A percentile compares a stretch with the other conserved stretches of the same genome.
phyloP scores from a whole-genome alignment of 1,140 invertebrate species.

The Caenorhabditis briggsae region DNA sequence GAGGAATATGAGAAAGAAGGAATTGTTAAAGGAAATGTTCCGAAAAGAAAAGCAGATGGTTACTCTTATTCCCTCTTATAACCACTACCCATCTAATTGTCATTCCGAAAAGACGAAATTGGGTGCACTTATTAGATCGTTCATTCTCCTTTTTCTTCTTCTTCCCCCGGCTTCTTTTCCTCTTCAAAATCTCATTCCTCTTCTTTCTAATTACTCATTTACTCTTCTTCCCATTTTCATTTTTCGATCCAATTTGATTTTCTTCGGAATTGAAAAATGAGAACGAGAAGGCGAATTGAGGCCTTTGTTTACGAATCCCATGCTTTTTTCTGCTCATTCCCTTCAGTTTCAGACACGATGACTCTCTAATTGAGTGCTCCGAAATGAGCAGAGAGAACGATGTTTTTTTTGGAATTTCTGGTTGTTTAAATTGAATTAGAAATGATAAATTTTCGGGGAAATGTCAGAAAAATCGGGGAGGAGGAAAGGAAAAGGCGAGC shows the following conservation, averaged over 20 bases:
- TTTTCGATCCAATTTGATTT: not conserved
- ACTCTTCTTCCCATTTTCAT: not conserved
- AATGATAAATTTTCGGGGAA: not conserved
- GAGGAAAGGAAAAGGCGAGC: no score
- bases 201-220: slow-evolving; percentile 31
- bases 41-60: slow-evolving; percentile 40
- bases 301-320: slow-evolving; percentile 33
- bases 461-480: not conserved
- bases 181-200: slow-evolving; percentile 11
- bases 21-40: slow-evolving; percentile 46
- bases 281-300: not conserved
- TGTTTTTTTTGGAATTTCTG: not conserved
- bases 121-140: not conserved
- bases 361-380: slow-evolving; percentile 22
- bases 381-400: not conserved
- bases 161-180: not conserved
- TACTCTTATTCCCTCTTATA: slow-evolving; percentile 14
- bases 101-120: not conserved
- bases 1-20: no score
- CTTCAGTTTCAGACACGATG: slow-evolving; percentile 21
- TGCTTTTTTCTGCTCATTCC: not conserved
- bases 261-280: slow-evolving; percentile 9
- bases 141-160: not conserved
- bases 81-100: slow-evolving; percentile 6
- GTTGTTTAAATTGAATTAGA: not conserved